A percentile compares a stretch with the other conserved stretches of the same genome.
These are phyloP conservation scores for Acronicta psi DNA, from an alignment of 2,888 invertebrate species.

Conservation along the genomic window DNA sequence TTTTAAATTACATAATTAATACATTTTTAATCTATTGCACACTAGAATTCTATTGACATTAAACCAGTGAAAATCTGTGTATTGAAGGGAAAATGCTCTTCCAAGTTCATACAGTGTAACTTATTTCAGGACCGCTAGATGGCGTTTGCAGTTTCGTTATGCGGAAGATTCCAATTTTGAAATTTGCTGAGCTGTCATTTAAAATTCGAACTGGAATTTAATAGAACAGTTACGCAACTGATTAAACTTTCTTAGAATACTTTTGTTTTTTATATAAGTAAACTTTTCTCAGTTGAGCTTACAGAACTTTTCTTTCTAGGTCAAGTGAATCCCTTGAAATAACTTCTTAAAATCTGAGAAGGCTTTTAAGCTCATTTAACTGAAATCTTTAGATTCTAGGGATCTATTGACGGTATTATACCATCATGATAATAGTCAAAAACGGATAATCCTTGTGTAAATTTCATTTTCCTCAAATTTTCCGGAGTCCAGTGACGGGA, in stretches of 20 bases:
- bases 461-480: not conserved
- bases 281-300: not conserved
- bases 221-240: not conserved
- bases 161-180: slow-evolving; percentile 8
- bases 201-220: slow-evolving; percentile 4
- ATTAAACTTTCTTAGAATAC: not conserved
- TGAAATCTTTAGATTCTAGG: no score
- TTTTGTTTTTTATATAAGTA: not conserved
- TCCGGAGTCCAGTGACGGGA: slow-evolving; percentile 17
- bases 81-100: not conserved
- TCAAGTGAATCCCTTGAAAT: not conserved
- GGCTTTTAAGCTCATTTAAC: no score
- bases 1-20: no score
- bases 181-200: slow-evolving; percentile 12
- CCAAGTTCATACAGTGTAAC: not conserved
- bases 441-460: no score
- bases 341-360: no score
- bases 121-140: slow-evolving; percentile 33
- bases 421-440: no score
- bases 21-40: no score
- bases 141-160: slow-evolving; percentile 27
- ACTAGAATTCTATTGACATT: not conserved
- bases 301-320: slow-evolving; percentile 5
- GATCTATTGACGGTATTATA: no score
- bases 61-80: not conserved